Percentiles rank a stretch among this genome's conserved stretches.
phyloP scores from a whole-genome alignment of 2,888 invertebrate genomes.

The Xestia rhomboidea region DNA sequence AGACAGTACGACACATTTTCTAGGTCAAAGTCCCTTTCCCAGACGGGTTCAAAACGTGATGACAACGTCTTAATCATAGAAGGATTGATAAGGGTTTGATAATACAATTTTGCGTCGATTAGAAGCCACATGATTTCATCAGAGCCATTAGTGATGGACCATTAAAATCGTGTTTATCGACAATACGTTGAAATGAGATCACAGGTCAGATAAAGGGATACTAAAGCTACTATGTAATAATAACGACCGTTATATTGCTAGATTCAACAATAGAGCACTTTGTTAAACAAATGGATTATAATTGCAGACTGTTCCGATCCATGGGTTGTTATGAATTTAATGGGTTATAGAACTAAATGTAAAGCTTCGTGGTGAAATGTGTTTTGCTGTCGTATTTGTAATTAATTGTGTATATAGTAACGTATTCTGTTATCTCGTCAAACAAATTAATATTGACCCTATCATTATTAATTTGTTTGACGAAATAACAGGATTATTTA shows the following conservation, averaged over 20 bases:
- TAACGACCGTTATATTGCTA: conserved; percentile 33
- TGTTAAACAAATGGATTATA: conserved; percentile 44
- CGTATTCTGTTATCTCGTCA: neutral
- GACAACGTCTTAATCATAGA: conserved; percentile 16
- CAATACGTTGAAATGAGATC: conserved; percentile 31
- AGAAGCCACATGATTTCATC: conserved; percentile 48
- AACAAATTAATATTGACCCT: conserved; percentile 1
- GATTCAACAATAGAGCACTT: conserved; percentile 54
- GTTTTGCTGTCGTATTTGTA: neutral
- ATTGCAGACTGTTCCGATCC: conserved; percentile 27
- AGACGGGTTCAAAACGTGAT: conserved; percentile 10
- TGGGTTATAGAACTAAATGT: conserved; percentile 28
- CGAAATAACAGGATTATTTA: too few species aligned
- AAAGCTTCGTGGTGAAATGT: conserved; percentile 1
- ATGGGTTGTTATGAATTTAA: conserved; percentile 23
- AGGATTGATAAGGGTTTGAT: conserved; percentile 57
- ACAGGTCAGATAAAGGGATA: conserved; percentile 25
- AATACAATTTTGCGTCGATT: conserved; percentile 32
- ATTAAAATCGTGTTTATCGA: conserved; percentile 32
- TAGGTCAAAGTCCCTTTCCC: neutral
- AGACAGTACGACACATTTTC: neutral
- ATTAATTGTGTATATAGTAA: neutral
- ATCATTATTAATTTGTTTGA: too few species aligned
- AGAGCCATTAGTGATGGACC: conserved; percentile 25
- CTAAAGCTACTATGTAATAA: conserved; percentile 31